Evolutionary conservation across 2,797 vertebrate species (phyloP).

Genomic region (Hoplostethus mediterraneus): DNA sequence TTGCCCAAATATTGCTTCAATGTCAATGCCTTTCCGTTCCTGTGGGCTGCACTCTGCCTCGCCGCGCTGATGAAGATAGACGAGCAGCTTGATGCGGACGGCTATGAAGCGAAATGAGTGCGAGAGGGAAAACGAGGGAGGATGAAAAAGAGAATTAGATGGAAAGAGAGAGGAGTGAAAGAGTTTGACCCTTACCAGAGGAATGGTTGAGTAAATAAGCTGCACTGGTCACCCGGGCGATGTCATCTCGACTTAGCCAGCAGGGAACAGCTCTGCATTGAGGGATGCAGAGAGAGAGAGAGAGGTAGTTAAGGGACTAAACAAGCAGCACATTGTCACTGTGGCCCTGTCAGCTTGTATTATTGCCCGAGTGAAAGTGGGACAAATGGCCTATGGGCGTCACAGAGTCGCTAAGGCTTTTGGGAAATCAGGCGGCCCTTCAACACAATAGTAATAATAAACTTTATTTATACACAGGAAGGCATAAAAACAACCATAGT

Average conservation of each 20-base stretch:
- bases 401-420: conserved; percentile 41
- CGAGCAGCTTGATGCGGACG: conserved; percentile 12
- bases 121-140: neutral
- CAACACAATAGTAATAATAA: neutral
- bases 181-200: conserved; percentile 21
- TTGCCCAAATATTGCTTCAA: conserved; percentile 42
- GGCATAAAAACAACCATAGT: too few species aligned
- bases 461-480: neutral
- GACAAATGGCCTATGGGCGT: conserved; percentile 56
- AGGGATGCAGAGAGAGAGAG: conserved; percentile 19
- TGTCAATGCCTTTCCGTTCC: conserved; percentile 28
- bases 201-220: conserved; percentile 47
- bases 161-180: neutral
- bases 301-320: conserved; percentile 52
- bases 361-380: conserved; percentile 55
- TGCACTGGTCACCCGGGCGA: conserved; percentile 27
- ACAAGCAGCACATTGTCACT: conserved; percentile 60
- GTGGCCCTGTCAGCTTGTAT: conserved; percentile 60
- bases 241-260: conserved; percentile 39
- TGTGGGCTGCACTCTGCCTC: conserved; percentile 16
- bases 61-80: conserved; percentile 35
- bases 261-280: conserved; percentile 19
- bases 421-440: conserved; percentile 23
- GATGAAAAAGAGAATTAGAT: neutral
- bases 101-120: conserved; percentile 14